Evolutionary conservation across 2,113 vertebrate species (phyloP).

Genomic region (Catharus fuscescens): DNA sequence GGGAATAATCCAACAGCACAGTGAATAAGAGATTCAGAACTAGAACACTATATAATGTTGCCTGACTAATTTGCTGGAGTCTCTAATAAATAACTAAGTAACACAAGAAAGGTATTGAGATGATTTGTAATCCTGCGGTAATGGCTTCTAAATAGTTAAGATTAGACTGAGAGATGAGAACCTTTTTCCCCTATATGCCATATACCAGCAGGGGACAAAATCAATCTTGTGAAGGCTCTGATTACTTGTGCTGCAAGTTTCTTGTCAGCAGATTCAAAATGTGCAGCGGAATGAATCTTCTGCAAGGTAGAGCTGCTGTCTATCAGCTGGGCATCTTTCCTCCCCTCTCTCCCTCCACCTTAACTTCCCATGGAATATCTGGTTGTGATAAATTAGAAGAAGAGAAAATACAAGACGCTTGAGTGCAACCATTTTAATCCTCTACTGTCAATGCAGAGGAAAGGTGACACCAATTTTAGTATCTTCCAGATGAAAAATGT

Average conservation of each 20-base stretch:
- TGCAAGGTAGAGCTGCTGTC: conserved; percentile 74
- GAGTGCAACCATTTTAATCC: conserved; percentile 75
- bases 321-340: conserved; percentile 73
- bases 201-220: conserved; percentile 78
- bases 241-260: conserved; percentile 81
- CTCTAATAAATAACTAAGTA: conserved; percentile 63
- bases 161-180: conserved; percentile 79
- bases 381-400: conserved; percentile 75
- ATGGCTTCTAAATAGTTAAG: conserved; percentile 81
- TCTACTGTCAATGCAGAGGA: conserved; percentile 66
- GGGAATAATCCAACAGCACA: background rate
- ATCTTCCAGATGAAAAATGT: conserved; percentile 62
- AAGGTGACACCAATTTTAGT: conserved; percentile 62
- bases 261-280: conserved; percentile 84
- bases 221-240: conserved; percentile 78
- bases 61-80: conserved; percentile 53
- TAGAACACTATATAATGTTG: background rate
- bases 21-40: background rate
- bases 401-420: conserved; percentile 62
- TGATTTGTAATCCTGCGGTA: conserved; percentile 77
- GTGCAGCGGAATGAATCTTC: conserved; percentile 80
- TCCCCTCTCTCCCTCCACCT: conserved; percentile 30
- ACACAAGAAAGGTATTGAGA: conserved; percentile 64
- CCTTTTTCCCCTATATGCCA: conserved; percentile 71
- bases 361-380: conserved; percentile 74